Evolutionary conservation across 2,113 vertebrate genomes (phyloP).

Genomic region (Panurus biarmicus): DNA sequence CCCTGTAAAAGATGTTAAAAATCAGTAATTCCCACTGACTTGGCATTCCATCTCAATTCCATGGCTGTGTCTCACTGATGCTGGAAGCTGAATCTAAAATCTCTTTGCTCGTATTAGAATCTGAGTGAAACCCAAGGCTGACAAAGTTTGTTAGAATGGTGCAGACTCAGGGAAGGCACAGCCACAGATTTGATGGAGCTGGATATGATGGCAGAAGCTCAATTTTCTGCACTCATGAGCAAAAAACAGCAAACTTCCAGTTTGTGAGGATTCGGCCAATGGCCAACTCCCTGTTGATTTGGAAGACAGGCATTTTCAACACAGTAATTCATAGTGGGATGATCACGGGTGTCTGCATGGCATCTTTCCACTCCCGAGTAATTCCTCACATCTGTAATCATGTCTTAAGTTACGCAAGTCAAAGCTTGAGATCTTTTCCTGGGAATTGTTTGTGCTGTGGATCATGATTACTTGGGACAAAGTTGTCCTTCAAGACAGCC

Average conservation of each 20-base stretch:
- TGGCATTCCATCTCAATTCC: neutral
- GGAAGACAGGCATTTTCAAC: neutral
- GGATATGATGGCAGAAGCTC: neutral
- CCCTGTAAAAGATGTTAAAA: neutral
- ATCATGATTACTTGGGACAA: neutral
- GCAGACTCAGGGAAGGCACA: neutral
- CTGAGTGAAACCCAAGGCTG: neutral
- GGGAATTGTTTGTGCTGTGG: neutral
- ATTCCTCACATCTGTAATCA: accelerated
- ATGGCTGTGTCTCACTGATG: neutral
- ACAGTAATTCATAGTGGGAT: neutral
- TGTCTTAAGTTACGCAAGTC: accelerated
- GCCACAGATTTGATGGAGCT: neutral
- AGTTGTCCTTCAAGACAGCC: neutral
- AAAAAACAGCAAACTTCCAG: neutral
- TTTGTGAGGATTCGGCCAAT: neutral
- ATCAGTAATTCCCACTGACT: neutral
- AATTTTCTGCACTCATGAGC: neutral
- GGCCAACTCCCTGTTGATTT: neutral
- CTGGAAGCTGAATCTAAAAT: neutral
- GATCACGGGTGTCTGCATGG: neutral
- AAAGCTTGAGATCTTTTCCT: neutral
- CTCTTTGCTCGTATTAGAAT: neutral
- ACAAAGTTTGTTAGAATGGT: neutral
- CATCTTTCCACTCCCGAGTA: neutral